phyloP scores from a whole-genome alignment of 1,140 invertebrate species.

The Saccostrea echinata region DNA sequence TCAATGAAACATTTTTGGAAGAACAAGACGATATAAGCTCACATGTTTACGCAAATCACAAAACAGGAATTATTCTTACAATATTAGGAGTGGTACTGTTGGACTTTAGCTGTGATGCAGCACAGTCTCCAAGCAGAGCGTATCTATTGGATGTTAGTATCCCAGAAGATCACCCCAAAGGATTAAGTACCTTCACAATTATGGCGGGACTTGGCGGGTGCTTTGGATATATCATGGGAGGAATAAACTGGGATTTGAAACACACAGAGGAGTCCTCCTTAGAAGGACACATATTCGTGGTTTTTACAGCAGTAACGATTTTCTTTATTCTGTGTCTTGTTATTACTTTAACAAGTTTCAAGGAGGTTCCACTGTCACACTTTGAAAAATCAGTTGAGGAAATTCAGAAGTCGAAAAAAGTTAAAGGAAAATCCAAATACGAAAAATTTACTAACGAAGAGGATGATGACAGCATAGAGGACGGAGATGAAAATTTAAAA shows the following conservation, averaged over 20 bases:
- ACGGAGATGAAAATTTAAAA: not conserved
- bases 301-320: constrained; percentile 80
- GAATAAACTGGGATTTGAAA: constrained; percentile 93
- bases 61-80: constrained; percentile 88
- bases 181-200: constrained; percentile 96
- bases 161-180: constrained; percentile 95
- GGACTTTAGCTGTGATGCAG: constrained; percentile 97
- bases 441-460: constrained; percentile 76
- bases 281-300: constrained; percentile 92
- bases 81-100: constrained; percentile 94
- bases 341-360: constrained; percentile 73
- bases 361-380: constrained; percentile 74
- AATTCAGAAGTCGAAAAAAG: constrained; percentile 74
- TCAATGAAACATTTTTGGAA: not conserved
- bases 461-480: constrained; percentile 57
- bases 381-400: constrained; percentile 62
- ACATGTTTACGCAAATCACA: constrained; percentile 40
- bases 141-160: constrained; percentile 95
- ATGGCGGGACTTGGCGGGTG: constrained; percentile 97
- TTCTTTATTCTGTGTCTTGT: constrained; percentile 71
- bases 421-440: constrained; percentile 76
- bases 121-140: constrained; percentile 93
- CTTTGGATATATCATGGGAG: constrained; percentile 94
- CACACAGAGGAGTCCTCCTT: constrained; percentile 83
- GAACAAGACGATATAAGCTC: not conserved